Evolutionary conservation across 2,113 vertebrate species (phyloP).

Genomic region (Elephas maximus): DNA sequence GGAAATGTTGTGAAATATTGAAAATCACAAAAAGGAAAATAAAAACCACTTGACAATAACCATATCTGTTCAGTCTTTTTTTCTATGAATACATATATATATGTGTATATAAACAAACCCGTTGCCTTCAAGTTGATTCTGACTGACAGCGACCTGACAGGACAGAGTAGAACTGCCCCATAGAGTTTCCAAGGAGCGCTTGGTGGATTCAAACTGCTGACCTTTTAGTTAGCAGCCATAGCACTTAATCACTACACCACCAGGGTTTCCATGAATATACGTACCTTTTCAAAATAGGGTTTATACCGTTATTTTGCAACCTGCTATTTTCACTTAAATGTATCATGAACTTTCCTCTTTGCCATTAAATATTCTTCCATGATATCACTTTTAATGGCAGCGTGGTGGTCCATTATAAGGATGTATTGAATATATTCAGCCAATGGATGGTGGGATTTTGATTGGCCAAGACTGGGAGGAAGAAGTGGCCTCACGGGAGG

Average conservation of each 20-base stretch:
- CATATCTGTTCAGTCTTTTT: not conserved
- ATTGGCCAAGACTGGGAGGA: not conserved
- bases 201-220: too few species aligned
- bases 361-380: not conserved
- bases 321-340: not conserved
- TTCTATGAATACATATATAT: not conserved
- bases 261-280: too few species aligned
- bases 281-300: not conserved
- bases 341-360: not conserved
- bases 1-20: not conserved
- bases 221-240: too few species aligned
- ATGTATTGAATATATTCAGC: not conserved
- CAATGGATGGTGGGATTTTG: not conserved
- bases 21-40: conserved; percentile 4
- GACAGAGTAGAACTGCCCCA: too few species aligned
- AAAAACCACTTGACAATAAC: not conserved
- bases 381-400: not conserved
- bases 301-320: not conserved
- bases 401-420: not conserved
- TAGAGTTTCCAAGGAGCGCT: too few species aligned
- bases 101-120: too few species aligned
- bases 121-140: too few species aligned
- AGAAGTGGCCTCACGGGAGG: not conserved
- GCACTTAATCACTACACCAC: too few species aligned
- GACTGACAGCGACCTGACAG: too few species aligned